Conservation (phyloP, 2,888 invertebrate species). For the Lycaena phlaeas region DNA sequence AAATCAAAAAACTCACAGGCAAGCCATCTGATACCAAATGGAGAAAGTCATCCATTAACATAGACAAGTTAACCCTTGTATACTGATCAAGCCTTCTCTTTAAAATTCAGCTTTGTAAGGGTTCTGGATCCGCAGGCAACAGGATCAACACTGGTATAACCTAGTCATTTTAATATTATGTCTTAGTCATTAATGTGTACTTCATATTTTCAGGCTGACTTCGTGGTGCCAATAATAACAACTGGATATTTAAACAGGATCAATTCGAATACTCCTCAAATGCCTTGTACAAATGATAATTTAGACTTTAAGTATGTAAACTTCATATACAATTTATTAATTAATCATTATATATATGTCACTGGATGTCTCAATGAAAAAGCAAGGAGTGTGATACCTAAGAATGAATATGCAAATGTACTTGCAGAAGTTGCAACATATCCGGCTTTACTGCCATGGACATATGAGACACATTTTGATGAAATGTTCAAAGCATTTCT, state of each 20-base stretch:
- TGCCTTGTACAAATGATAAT: constrained; percentile 52
- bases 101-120: too few relatives aligned
- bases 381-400: constrained; percentile 60
- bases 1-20: too few relatives aligned
- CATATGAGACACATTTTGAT: constrained; percentile 57
- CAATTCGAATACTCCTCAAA: constrained; percentile 37
- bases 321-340: constrained; percentile 61
- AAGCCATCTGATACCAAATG: too few relatives aligned
- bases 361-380: constrained; percentile 61
- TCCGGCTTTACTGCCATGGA: constrained; percentile 63
- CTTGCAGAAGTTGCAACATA: constrained; percentile 46
- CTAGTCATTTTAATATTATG: too few relatives aligned
- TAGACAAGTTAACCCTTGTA: too few relatives aligned
- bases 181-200: too few relatives aligned
- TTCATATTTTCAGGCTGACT: constrained; percentile 58
- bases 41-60: too few relatives aligned
- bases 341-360: constrained; percentile 58
- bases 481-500: constrained; percentile 57
- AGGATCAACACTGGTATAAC: too few relatives aligned
- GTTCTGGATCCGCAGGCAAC: too few relatives aligned
- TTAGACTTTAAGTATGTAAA: constrained; percentile 63
- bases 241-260: constrained; percentile 62
- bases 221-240: constrained; percentile 70
- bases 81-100: too few relatives aligned
- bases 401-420: constrained; percentile 41